Conservation (phyloP, 1,140 invertebrate genomes). For the Stenopsyche tienmushanensis region DNA sequence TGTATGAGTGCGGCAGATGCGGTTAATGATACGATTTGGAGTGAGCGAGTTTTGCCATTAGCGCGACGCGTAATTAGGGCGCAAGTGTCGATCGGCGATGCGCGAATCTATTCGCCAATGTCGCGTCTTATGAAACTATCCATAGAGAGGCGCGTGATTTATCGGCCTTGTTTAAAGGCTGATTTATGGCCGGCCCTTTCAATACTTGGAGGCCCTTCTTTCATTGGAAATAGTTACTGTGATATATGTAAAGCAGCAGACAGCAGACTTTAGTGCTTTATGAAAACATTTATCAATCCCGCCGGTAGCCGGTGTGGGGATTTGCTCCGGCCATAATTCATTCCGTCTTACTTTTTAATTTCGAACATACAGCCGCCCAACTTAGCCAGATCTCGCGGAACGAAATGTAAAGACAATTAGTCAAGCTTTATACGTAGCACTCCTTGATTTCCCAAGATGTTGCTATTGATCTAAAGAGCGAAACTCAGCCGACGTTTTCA, state of each 20-base stretch:
- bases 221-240: conserved; percentile 29
- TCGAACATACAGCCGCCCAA: no score
- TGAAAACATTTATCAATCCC: conserved; percentile 31
- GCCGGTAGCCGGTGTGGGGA: neutral
- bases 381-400: no score
- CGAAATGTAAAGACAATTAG: no score
- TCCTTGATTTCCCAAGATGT: no score
- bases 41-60: neutral
- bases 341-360: no score
- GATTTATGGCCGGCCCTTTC: conserved; percentile 30
- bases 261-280: conserved; percentile 30
- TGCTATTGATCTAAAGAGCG: no score
- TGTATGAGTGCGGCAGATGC: no score
- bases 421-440: no score
- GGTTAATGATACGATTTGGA: neutral
- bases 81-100: conserved; percentile 12
- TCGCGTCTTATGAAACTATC: conserved; percentile 18
- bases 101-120: conserved; percentile 2
- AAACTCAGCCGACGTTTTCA: no score
- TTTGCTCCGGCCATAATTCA: neutral
- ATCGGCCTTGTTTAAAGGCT: conserved; percentile 28
- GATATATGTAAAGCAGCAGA: conserved; percentile 31
- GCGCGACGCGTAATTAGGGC: neutral
- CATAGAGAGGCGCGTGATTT: conserved; percentile 14
- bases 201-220: conserved; percentile 24